Conservation (phyloP, 2,888 invertebrate species). For the Xestia sexstrigata region DNA sequence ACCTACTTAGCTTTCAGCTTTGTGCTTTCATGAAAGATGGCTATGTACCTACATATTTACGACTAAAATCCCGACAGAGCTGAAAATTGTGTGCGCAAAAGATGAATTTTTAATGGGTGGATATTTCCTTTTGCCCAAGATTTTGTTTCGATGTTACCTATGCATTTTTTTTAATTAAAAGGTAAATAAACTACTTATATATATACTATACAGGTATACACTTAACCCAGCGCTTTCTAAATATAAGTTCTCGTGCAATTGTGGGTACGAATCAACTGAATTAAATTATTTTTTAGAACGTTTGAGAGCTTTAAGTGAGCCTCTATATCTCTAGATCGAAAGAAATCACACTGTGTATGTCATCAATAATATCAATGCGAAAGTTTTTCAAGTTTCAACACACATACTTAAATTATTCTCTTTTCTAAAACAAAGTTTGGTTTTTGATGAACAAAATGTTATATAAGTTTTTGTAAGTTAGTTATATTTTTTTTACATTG, state of each 20-base stretch:
- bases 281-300: not conserved
- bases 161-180: too few relatives aligned
- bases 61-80: not conserved
- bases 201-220: too few relatives aligned
- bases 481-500: not conserved
- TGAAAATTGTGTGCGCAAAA: not conserved
- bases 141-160: not conserved
- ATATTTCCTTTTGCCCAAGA: not conserved
- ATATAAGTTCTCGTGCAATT: not conserved
- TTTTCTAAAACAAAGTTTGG: not conserved
- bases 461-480: not conserved
- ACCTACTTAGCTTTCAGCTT: conserved; percentile 11
- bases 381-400: not conserved
- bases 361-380: not conserved
- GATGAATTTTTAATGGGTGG: not conserved
- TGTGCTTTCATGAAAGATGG: conserved; percentile 21
- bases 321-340: not conserved
- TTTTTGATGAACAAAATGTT: not conserved
- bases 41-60: not conserved
- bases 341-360: not conserved
- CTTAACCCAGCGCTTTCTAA: not conserved
- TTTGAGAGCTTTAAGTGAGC: not conserved
- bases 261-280: not conserved
- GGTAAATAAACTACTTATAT: not conserved
- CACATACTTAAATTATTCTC: not conserved